Conservation (phyloP, 1,140 invertebrate species). For the Vanessa atalanta region DNA sequence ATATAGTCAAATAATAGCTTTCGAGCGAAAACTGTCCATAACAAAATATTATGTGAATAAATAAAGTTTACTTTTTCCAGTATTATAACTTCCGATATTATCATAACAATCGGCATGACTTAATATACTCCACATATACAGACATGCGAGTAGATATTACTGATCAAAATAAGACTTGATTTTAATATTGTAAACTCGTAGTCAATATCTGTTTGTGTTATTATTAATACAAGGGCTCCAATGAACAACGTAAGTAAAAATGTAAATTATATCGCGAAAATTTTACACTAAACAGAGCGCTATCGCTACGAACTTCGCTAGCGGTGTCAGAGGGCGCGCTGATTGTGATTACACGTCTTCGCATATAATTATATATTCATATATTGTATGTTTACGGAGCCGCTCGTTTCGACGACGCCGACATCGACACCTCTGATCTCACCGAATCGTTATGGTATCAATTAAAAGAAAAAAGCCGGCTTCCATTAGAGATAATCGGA, state of each 20-base stretch:
- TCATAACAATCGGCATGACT: too few species aligned
- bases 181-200: too few species aligned
- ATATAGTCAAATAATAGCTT: too few species aligned
- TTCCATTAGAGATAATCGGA: constrained; percentile 43
- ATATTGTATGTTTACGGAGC: constrained; percentile 50
- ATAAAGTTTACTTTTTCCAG: too few species aligned
- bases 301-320: constrained; percentile 49
- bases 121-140: too few species aligned
- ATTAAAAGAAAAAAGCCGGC: constrained; percentile 51
- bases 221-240: too few species aligned
- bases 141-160: too few species aligned
- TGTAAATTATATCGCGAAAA: constrained; percentile 14
- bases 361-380: constrained; percentile 6
- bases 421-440: constrained; percentile 63
- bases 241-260: background rate
- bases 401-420: constrained; percentile 48
- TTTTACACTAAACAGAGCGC: constrained; percentile 20
- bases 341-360: constrained; percentile 67
- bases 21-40: too few species aligned
- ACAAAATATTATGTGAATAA: too few species aligned
- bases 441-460: constrained; percentile 57
- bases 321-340: constrained; percentile 64
- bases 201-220: too few species aligned
- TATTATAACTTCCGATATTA: too few species aligned
- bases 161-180: too few species aligned